phyloP scores from a whole-genome alignment of 2,888 invertebrate species.

The Halictus quadricinctus region DNA sequence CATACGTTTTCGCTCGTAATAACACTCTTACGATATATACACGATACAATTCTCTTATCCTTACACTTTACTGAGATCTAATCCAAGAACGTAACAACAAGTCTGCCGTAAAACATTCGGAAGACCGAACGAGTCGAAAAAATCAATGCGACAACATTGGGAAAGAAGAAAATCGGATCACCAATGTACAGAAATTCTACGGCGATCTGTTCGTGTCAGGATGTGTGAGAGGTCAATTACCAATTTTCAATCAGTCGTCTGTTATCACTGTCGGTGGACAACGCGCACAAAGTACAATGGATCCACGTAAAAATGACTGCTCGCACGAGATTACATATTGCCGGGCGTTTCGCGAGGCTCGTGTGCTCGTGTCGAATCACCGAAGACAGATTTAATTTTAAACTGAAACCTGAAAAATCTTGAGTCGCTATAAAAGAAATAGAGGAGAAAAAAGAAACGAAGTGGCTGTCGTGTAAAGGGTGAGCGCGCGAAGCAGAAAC shows the following conservation, averaged over 20 bases:
- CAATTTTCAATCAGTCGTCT: constrained; percentile 30
- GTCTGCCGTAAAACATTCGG: background rate
- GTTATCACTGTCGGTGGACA: constrained; percentile 29
- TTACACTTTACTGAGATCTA: background rate
- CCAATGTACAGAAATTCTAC: constrained; percentile 23
- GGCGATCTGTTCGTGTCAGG: constrained; percentile 16
- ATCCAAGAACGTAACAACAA: constrained; percentile 11
- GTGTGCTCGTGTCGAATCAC: background rate
- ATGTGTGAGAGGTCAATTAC: constrained; percentile 7
- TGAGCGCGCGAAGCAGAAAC: background rate
- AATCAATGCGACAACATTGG: background rate
- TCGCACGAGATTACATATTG: constrained; percentile 22
- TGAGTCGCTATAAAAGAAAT: background rate
- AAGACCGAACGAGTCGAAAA: background rate
- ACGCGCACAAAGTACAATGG: background rate
- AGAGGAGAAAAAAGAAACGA: background rate
- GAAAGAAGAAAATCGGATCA: no score
- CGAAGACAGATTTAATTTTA: background rate
- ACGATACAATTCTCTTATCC: constrained; percentile 24
- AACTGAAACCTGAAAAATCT: background rate
- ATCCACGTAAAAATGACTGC: background rate
- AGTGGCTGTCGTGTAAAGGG: background rate
- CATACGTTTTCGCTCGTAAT: constrained; percentile 5
- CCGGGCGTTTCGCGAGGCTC: background rate
- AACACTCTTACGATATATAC: constrained; percentile 26